These are phyloP conservation scores for Spinibarbus caldwelli DNA, from an alignment of 2,797 vertebrate species.

Conservation along the genomic window DNA sequence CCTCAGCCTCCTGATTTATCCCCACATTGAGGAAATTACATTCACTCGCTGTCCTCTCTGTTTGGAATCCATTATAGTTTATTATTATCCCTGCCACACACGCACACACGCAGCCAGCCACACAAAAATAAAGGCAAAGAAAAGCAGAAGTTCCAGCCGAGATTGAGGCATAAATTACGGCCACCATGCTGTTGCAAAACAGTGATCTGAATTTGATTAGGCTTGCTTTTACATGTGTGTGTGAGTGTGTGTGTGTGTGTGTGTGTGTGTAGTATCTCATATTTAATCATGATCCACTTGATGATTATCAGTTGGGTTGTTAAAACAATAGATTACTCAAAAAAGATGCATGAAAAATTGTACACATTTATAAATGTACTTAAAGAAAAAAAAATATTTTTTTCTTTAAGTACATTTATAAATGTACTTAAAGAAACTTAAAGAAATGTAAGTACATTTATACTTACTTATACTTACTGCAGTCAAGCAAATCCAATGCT, in stretches of 20 bases:
- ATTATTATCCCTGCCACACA: slow-evolving; percentile 66
- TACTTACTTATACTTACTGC: too few relatives aligned
- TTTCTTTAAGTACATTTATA: too few relatives aligned
- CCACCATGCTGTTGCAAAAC: slow-evolving; percentile 72
- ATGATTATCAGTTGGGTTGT: slow-evolving; percentile 15
- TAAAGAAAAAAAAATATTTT: too few relatives aligned
- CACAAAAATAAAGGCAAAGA: slow-evolving; percentile 57
- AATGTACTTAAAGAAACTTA: background rate
- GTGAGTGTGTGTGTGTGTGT: slow-evolving; percentile 31
- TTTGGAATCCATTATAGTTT: slow-evolving; percentile 78
- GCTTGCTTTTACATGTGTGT: slow-evolving; percentile 28
- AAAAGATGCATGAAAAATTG: background rate
- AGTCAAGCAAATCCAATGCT: background rate
- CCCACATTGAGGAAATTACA: slow-evolving; percentile 78
- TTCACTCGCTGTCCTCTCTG: slow-evolving; percentile 71
- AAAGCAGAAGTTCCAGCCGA: slow-evolving; percentile 73
- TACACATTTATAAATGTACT: background rate
- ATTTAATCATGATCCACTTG: slow-evolving; percentile 31
- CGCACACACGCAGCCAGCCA: slow-evolving; percentile 22
- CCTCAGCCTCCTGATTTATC: slow-evolving; percentile 76
- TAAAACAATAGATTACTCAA: background rate
- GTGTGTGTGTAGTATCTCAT: slow-evolving; percentile 6
- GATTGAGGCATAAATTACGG: slow-evolving; percentile 77
- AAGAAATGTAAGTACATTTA: too few relatives aligned
- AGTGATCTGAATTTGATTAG: slow-evolving; percentile 70